phyloP scores from a whole-genome alignment of 2,888 invertebrate species.

The Osedax frankpressi region DNA sequence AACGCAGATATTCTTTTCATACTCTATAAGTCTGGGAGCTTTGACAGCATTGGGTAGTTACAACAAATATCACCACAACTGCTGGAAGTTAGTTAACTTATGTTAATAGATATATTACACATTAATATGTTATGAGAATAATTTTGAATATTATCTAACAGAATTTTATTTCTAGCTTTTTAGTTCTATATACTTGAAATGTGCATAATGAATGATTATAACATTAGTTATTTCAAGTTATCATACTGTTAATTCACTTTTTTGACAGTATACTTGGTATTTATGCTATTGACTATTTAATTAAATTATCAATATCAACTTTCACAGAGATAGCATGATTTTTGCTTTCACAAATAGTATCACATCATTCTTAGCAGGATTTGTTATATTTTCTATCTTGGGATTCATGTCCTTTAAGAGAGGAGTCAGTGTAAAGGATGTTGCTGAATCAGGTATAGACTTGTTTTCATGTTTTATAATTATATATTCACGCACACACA shows the following conservation, averaged over 20 bases:
- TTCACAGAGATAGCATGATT: slow-evolving; percentile 40
- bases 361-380: slow-evolving; percentile 39
- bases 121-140: too few relatives aligned
- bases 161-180: too few relatives aligned
- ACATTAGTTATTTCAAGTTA: too few relatives aligned
- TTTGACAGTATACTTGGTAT: too few relatives aligned
- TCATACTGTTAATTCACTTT: too few relatives aligned
- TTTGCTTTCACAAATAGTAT: slow-evolving; percentile 37
- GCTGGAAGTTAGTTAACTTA: slow-evolving; percentile 25
- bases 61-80: slow-evolving; percentile 28
- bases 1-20: slow-evolving; percentile 56
- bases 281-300: background rate
- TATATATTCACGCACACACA: too few relatives aligned
- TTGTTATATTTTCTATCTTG: slow-evolving; percentile 39
- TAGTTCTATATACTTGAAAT: too few relatives aligned
- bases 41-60: slow-evolving; percentile 44
- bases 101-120: too few relatives aligned
- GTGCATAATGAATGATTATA: too few relatives aligned
- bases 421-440: slow-evolving; percentile 30
- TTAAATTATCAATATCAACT: background rate
- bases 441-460: slow-evolving; percentile 34
- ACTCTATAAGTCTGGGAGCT: slow-evolving; percentile 54
- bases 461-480: too few relatives aligned
- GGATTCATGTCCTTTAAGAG: slow-evolving; percentile 39
- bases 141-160: too few relatives aligned